Base-by-base conservation (phyloP, 2,113 vertebrate species). In the Sisor rabdophorus region DNA sequence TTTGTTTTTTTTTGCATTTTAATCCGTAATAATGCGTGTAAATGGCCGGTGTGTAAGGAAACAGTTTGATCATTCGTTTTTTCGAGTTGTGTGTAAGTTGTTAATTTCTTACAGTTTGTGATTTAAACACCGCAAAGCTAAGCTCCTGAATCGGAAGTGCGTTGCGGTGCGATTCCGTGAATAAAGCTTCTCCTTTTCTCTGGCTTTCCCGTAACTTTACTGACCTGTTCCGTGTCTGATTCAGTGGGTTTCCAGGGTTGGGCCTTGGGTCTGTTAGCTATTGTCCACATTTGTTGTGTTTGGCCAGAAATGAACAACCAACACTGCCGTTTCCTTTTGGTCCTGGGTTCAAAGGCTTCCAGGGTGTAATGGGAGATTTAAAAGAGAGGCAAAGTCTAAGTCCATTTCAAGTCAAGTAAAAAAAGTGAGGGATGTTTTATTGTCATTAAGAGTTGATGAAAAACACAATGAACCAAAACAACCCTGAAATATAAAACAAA, bases 281-380 rank as follows among this genome's bases (percentile, higher is more conserved):
- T 75, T 75, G 73, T 65, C 22, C 15, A 54, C 7, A 4, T 58
- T 36, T 75, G 15, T 32, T 74, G 54, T 75, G 11, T 55, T 75
- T 65, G 22, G 36, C 50, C 5, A 28, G 32, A 11, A 20, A 67
- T 19, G 19, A 75, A 55, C 17, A 75, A 13, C 9, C 26, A 24
- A 24, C 73, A 65, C 30, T 12, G 12, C 59, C 12, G 13, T 65
- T 74, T 63, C 72, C 72, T 63, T 63, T 52, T 54, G 7, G 19
- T n/a, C 19, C 19, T 40, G 59, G 4, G 24, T 24, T 65, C 50
- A 75, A 75, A 75, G 12, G 9, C 19, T 16, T 36, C 7, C 72
- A 32, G 17, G 40, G 11, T 28, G 11, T 4, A 40, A 40, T 6
- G 9, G 19, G 20, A 7, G 16, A 11, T 13, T 47, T 28, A 17